phyloP scores from a whole-genome alignment of 1,140 invertebrate genomes.

The Bombus vancouverensis region DNA sequence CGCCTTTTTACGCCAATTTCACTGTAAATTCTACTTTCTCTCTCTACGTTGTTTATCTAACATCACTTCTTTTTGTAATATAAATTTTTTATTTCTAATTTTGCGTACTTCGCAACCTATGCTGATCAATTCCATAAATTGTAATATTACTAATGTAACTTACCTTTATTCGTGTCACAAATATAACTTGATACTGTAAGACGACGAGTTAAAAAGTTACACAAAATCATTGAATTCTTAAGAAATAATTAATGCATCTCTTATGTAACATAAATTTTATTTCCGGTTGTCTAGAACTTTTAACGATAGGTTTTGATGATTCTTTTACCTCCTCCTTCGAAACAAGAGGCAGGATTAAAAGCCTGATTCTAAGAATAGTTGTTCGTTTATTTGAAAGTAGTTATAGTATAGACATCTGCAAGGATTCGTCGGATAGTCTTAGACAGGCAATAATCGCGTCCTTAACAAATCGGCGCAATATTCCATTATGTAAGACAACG shows the following conservation, averaged over 20 bases:
- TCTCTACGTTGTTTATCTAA: background rate
- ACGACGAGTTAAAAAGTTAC: background rate
- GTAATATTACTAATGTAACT: background rate
- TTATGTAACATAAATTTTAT: background rate
- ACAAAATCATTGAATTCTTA: background rate
- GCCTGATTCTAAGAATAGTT: background rate
- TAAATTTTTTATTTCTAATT: too few relatives aligned
- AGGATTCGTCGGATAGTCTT: conserved; percentile 1
- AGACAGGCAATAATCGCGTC: background rate
- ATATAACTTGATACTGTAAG: background rate
- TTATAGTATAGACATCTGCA: background rate
- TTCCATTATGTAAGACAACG: conserved; percentile 55
- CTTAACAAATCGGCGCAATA: conserved; percentile 27
- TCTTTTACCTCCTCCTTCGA: background rate
- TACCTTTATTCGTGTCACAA: background rate
- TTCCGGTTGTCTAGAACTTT: background rate
- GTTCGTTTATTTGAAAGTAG: background rate
- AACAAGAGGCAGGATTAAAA: background rate
- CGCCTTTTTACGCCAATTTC: background rate
- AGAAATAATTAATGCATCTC: background rate
- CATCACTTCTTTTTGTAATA: too few relatives aligned
- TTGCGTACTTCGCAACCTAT: too few relatives aligned
- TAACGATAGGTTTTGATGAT: background rate
- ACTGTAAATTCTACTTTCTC: background rate
- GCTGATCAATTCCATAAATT: too few relatives aligned